Evolutionary conservation across 2,888 invertebrate species (phyloP).

Genomic region (Lasius fuliginosus): DNA sequence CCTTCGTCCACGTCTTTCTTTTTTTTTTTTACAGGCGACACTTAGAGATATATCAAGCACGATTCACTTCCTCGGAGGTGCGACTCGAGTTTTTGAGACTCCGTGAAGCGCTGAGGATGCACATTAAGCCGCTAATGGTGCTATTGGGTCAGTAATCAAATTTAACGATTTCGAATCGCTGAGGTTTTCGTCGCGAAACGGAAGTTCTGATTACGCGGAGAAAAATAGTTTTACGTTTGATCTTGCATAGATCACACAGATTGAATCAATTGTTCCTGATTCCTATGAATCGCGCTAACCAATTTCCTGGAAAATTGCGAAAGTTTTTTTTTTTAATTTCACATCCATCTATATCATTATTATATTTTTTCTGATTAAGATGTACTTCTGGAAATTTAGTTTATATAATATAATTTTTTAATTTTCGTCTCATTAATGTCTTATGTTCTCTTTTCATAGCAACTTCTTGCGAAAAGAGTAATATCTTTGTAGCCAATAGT

Average conservation of each 20-base stretch:
- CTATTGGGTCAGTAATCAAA: conserved; percentile 34
- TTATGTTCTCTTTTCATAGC: not conserved
- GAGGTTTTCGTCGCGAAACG: not conserved
- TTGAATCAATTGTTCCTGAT: not conserved
- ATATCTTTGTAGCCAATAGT: not conserved
- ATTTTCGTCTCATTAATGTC: not conserved
- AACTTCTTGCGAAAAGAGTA: not conserved
- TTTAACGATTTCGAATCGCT: conserved; percentile 27
- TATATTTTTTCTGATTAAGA: not conserved
- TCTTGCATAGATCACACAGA: not conserved
- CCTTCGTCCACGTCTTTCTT: not conserved
- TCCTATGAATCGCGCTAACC: not conserved
- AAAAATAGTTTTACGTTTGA: not conserved
- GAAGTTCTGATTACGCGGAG: conserved; percentile 6
- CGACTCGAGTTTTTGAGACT: conserved; percentile 37
- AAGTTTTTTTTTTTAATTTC: not conserved
- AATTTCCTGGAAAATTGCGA: not conserved
- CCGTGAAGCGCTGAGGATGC: conserved; percentile 46
- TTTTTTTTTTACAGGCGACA: conserved; percentile 43
- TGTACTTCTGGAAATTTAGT: not conserved
- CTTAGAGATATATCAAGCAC: conserved; percentile 53
- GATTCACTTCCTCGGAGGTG: conserved; percentile 34
- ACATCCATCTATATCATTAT: not conserved
- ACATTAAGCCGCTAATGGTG: conserved; percentile 29
- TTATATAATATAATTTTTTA: conserved; percentile 2